Percentiles rank a stretch among this genome's conserved stretches.
phyloP scores from a whole-genome alignment of 2,113 vertebrate genomes.

The Carlito syrichta region DNA sequence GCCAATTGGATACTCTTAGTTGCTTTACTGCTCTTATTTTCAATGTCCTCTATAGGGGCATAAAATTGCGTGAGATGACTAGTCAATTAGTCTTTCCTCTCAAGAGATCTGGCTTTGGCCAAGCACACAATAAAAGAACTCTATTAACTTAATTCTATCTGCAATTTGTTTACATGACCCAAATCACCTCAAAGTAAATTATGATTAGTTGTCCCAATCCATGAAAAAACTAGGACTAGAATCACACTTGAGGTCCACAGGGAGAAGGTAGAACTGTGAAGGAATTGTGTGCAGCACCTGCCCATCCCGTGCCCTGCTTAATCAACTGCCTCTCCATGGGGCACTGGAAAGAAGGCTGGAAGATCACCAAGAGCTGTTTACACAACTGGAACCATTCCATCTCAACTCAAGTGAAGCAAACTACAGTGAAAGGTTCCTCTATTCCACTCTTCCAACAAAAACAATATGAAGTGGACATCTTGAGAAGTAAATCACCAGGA shows the following conservation, averaged over 20 bases:
- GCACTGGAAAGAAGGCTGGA: constrained; percentile 66
- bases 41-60: background rate
- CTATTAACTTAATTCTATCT: constrained; percentile 64
- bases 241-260: background rate
- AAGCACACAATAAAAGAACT: background rate
- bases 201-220: constrained; percentile 40
- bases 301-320: constrained; percentile 60
- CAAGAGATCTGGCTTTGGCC: constrained; percentile 36
- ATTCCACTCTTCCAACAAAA: constrained; percentile 76
- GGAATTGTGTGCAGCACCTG: constrained; percentile 68
- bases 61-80: constrained; percentile 36
- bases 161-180: constrained; percentile 58
- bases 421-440: constrained; percentile 70
- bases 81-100: constrained; percentile 58
- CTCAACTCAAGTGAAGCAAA: constrained; percentile 76
- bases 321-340: constrained; percentile 75
- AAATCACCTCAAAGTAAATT: constrained; percentile 49
- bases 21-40: constrained; percentile 57
- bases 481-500: constrained; percentile 69
- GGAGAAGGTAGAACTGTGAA: constrained; percentile 11
- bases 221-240: background rate
- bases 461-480: constrained; percentile 75
- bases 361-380: constrained; percentile 78
- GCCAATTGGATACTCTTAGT: constrained; percentile 65
- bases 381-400: constrained; percentile 82